Evolutionary conservation across 1,140 invertebrate genomes (phyloP), one percentile per base, ranked within the genome.

Genomic region (Euglossa dilemma): DNA sequence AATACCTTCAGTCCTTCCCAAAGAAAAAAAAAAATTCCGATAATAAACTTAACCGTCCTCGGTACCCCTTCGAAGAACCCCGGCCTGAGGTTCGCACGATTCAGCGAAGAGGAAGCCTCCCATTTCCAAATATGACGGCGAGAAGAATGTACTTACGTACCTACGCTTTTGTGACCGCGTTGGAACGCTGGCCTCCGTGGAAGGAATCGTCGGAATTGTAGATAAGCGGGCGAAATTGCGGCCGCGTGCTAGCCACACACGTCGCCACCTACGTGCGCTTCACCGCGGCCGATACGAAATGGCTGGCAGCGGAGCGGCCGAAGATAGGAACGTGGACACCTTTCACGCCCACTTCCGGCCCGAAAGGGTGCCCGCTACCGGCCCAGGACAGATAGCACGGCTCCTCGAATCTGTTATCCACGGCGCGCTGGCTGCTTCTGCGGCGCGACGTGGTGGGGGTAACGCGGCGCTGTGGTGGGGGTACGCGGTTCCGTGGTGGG

Each of bases 291-390:
- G 80, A 91, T 74, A 81, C 43, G 50, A 64, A 77, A 18, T 76
- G 83, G 80, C 78, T 77, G 80, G 57, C 80, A 16, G 43, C 5
- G 83, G 76, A 78, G 67, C 66, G 89, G 64, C 83, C 73, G 74
- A 89, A 91, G 87, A 92, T 91, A 92, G 88, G 78, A 73, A 83
- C 64, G 87, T 75, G 84, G 83, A 80, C 86, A 92, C 86, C 87
- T 91, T 89, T 91, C 87, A 92, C 91, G 90, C 89, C 87, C 86
- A 92, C 88, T 92, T 92, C 90, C 88, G 91, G 85, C 14, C 80
- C 74, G 79, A 92, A 84, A 89, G 81, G 85, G 87, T 84, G 77
- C 25, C 36, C 45, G 80, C 77, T 86, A 89, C 90, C 50, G 69
- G 76, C 50, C 23, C 69, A 52, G 54, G 36, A 52, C 45, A 83